Percentiles rank a stretch among this genome's conserved stretches.
Evolutionary conservation across 1,140 invertebrate genomes (phyloP).

Genomic region (Holotrichia oblita): DNA sequence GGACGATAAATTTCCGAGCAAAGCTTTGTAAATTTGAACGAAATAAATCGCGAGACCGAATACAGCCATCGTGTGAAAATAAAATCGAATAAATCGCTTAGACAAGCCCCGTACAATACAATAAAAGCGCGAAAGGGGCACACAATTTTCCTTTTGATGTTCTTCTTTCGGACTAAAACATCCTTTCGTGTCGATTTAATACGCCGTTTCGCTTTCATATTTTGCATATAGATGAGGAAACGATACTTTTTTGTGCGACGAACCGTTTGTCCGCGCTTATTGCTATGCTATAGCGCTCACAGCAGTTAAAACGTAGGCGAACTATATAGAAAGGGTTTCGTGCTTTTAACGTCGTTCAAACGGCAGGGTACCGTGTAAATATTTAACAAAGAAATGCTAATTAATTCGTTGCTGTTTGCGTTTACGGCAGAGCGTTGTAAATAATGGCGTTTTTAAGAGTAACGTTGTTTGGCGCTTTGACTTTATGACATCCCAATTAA

Average conservation of each 20-base stretch:
- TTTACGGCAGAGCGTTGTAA: background rate
- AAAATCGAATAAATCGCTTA: background rate
- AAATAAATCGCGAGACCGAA: background rate
- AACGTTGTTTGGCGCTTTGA: background rate
- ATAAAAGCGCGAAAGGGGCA: background rate
- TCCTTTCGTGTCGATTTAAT: background rate
- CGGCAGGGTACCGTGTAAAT: background rate
- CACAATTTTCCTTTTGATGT: constrained; percentile 6
- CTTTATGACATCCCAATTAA: background rate
- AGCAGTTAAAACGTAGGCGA: no score
- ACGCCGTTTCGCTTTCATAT: background rate
- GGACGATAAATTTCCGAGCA: background rate
- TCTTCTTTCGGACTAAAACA: background rate
- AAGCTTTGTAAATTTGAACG: background rate
- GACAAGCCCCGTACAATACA: background rate
- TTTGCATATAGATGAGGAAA: background rate
- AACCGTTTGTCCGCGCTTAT: no score
- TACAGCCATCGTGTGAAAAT: background rate
- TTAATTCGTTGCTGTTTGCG: background rate
- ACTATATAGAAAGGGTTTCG: background rate
- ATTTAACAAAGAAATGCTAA: background rate
- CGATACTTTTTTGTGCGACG: no score
- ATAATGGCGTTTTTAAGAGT: background rate
- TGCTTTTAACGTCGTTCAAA: background rate
- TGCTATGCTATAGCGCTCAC: no score